These are phyloP conservation scores for Carapus acus DNA, from an alignment of 2,797 vertebrate genomes.

Conservation along the genomic window DNA sequence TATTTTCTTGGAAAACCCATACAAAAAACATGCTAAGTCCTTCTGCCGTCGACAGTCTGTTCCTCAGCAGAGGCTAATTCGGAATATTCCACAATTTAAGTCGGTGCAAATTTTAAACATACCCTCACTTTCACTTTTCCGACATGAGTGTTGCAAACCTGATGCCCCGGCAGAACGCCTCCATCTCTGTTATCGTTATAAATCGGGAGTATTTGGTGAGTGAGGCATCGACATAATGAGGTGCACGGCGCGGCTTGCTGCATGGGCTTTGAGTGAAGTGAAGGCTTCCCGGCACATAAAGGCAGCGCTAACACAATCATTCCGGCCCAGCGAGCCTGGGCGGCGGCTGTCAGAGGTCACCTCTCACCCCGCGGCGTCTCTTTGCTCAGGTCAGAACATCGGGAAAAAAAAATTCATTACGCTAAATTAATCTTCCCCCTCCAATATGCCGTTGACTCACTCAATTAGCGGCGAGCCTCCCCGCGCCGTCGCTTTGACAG, in stretches of 20 bases:
- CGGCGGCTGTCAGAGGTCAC: slow-evolving; percentile 2
- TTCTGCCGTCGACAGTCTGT: too few species aligned
- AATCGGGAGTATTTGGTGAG: too few species aligned
- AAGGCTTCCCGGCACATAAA: neutral
- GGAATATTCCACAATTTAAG: too few species aligned
- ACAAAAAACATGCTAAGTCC: too few species aligned
- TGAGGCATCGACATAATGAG: too few species aligned
- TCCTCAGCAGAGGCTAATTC: too few species aligned
- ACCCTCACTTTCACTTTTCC: too few species aligned
- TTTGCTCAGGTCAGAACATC: slow-evolving; percentile 31
- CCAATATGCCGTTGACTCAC: slow-evolving; percentile 45
- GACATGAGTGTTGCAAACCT: too few species aligned
- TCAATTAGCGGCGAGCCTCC: slow-evolving; percentile 35
- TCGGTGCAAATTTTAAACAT: too few species aligned
- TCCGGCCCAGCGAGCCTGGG: slow-evolving; percentile 9
- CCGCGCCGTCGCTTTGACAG: slow-evolving; percentile 45
- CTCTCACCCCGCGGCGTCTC: slow-evolving; percentile 17
- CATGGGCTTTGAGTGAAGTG: neutral
- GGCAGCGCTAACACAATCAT: neutral
- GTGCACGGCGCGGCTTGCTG: neutral
- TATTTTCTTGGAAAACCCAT: too few species aligned
- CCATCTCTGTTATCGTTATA: too few species aligned
- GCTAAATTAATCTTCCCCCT: slow-evolving; percentile 57
- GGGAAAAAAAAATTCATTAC: slow-evolving; percentile 39
- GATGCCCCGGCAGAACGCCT: too few species aligned